A percentile compares a stretch with the other conserved stretches of the same genome.
phyloP scores from a whole-genome alignment of 2,888 invertebrate species.

The Allolobophora icterica region DNA sequence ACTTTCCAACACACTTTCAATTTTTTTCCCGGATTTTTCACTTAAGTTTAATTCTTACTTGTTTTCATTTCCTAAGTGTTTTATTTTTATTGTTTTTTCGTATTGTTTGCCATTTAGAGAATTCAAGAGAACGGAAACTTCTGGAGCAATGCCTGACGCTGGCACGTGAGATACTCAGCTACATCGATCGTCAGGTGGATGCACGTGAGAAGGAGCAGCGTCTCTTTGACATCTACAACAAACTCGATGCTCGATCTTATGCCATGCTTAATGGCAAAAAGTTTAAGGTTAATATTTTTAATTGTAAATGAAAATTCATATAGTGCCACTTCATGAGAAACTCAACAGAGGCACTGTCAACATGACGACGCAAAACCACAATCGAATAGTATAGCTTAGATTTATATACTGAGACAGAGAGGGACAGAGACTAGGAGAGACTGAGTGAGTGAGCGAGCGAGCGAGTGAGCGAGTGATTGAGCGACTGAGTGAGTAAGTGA shows the following conservation, averaged over 20 bases:
- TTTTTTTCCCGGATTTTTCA: too few relatives aligned
- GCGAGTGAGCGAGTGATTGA: too few relatives aligned
- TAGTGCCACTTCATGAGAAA: too few relatives aligned
- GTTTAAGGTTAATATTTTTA: conserved; percentile 73
- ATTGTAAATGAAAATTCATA: too few relatives aligned
- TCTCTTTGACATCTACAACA: conserved; percentile 87
- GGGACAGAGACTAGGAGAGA: not conserved
- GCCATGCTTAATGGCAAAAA: conserved; percentile 74
- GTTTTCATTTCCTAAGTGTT: not conserved
- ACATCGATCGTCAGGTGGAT: conserved; percentile 90
- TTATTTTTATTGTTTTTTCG: not conserved
- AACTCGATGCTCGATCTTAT: conserved; percentile 89
- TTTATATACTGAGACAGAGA: too few relatives aligned
- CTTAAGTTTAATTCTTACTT: not conserved
- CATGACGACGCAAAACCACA: too few relatives aligned
- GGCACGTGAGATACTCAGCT: conserved; percentile 86
- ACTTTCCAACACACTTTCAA: too few relatives aligned
- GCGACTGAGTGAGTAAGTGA: too few relatives aligned
- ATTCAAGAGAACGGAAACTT: not conserved
- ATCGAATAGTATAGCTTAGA: too few relatives aligned
- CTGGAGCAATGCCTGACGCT: conserved; percentile 79
- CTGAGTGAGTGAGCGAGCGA: too few relatives aligned
- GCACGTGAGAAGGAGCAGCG: conserved; percentile 87
- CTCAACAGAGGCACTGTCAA: too few relatives aligned
- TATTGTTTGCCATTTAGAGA: not conserved